Percentiles rank a stretch among this genome's conserved stretches.
Evolutionary conservation across 2,888 invertebrate species (phyloP).

Genomic region (Drosophila melanosoma): DNA sequence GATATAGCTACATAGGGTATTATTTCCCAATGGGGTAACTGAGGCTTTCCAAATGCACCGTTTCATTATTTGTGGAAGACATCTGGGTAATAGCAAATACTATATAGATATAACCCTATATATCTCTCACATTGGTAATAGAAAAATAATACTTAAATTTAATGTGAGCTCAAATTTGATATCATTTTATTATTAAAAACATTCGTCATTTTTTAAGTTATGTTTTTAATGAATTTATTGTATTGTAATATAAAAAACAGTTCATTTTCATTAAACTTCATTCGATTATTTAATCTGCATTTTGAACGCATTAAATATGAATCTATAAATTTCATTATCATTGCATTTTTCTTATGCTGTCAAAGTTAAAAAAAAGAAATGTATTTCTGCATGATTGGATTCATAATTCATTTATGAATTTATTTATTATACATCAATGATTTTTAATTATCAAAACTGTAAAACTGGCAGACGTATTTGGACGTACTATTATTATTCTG

Average conservation of each 20-base stretch:
- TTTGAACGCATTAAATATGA: not conserved
- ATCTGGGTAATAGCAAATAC: not conserved
- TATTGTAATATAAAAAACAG: not conserved
- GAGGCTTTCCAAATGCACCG: not conserved
- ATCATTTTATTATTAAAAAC: not conserved
- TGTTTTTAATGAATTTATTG: not conserved
- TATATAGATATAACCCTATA: not conserved
- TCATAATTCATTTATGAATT: not conserved
- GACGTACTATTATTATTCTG: not conserved
- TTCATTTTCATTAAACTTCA: not conserved
- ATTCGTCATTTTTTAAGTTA: not conserved
- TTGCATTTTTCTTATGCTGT: not conserved
- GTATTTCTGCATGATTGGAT: not conserved
- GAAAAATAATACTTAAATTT: not conserved
- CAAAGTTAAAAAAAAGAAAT: not conserved
- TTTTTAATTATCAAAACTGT: not conserved
- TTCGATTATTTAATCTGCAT: not conserved
- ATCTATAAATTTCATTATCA: not conserved
- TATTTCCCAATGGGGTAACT: not conserved
- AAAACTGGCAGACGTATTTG: not conserved
- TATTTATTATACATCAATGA: not conserved
- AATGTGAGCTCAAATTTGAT: not conserved
- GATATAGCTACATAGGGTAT: constrained; percentile 26
- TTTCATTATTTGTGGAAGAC: not conserved
- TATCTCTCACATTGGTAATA: not conserved